These are phyloP conservation scores for Thyatira batis DNA, from an alignment of 2,888 invertebrate genomes.

Conservation along the genomic window DNA sequence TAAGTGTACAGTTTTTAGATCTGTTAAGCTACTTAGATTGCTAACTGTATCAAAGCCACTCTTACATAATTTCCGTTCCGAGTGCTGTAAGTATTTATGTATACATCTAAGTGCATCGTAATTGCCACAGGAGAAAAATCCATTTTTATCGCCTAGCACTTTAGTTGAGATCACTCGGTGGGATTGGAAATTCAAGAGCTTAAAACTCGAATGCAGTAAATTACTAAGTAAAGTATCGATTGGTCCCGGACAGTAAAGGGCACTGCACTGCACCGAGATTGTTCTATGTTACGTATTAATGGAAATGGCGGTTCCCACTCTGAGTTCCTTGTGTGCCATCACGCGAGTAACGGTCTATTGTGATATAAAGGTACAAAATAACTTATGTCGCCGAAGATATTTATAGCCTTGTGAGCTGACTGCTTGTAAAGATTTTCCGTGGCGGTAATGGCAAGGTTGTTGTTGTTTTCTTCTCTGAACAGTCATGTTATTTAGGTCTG, in stretches of 20 bases:
- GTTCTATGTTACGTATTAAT: conserved; percentile 58
- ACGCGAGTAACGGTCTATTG: conserved; percentile 9
- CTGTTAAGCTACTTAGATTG: no score
- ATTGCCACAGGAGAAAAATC: background rate
- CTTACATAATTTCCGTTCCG: no score
- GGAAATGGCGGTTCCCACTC: conserved; percentile 27
- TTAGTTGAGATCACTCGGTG: conserved; percentile 31
- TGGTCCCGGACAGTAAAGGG: conserved; percentile 49
- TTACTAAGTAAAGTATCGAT: conserved; percentile 67
- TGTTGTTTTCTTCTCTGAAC: no score
- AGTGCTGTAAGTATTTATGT: background rate
- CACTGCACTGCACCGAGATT: conserved; percentile 60
- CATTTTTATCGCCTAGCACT: conserved; percentile 9
- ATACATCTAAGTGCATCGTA: background rate
- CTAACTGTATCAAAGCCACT: no score
- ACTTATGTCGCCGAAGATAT: conserved; percentile 5
- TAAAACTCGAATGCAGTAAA: conserved; percentile 54
- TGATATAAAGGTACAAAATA: conserved; percentile 5
- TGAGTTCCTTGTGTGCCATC: conserved; percentile 15
- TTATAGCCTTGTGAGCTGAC: background rate
- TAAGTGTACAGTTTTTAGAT: no score
- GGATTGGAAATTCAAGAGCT: conserved; percentile 42
- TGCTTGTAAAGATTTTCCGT: background rate
- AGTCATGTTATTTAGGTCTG: no score
- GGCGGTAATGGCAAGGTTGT: background rate